These are phyloP conservation scores for Hestina assimilis DNA, from an alignment of 1,140 invertebrate genomes.

Conservation along the genomic window DNA sequence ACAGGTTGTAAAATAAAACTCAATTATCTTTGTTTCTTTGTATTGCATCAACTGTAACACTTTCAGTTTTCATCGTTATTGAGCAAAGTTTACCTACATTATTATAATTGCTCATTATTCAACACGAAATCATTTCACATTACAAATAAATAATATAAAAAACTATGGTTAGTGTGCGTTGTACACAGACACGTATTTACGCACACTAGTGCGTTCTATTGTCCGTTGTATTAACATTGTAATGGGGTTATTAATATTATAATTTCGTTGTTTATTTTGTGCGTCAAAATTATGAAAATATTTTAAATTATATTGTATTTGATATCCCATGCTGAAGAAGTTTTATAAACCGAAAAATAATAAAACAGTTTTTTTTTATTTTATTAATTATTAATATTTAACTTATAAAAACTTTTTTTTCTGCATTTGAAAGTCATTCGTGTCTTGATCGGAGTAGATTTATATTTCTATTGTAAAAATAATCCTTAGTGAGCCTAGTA, in stretches of 20 bases:
- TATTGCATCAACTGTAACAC: constrained; percentile 78
- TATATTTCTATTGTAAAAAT: too few relatives aligned
- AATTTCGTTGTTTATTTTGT: neutral
- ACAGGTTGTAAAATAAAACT: constrained; percentile 54
- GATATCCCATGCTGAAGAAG: too few relatives aligned
- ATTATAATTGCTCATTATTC: constrained; percentile 65
- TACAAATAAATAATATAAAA: neutral
- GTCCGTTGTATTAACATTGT: constrained; percentile 29
- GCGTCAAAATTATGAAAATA: too few relatives aligned
- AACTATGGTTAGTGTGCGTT: too few relatives aligned
- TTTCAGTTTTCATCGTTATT: constrained; percentile 76
- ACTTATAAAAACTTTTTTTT: neutral
- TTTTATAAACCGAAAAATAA: too few relatives aligned
- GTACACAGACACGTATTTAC: constrained; percentile 4
- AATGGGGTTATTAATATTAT: neutral
- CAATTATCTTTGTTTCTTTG: constrained; percentile 73
- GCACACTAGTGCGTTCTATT: constrained; percentile 5
- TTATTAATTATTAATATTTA: neutral
- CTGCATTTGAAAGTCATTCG: too few relatives aligned
- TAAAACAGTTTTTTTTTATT: too few relatives aligned
- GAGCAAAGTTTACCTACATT: constrained; percentile 78
- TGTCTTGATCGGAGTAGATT: too few relatives aligned
- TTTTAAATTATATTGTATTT: too few relatives aligned
- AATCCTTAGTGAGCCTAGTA: neutral
- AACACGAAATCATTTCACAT: constrained; percentile 13